Evolutionary conservation across 1,140 invertebrate species (phyloP).

Genomic region (Chrysopa pallens): DNA sequence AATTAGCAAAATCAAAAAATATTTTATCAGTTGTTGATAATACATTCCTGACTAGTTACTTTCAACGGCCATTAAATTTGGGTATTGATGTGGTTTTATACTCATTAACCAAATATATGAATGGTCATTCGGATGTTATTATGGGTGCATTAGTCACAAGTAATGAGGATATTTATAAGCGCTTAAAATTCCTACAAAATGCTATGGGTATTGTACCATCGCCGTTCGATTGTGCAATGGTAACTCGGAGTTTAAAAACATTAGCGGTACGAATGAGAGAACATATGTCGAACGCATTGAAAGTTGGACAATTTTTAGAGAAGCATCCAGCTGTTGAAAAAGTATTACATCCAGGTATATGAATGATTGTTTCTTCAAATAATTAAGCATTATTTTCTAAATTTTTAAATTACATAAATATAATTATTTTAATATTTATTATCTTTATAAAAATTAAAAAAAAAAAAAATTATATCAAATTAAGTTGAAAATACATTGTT

Average conservation of each 20-base stretch:
- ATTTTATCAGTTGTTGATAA: constrained; percentile 89
- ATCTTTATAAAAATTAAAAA: too few species aligned
- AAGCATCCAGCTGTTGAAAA: constrained; percentile 54
- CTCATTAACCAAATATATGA: constrained; percentile 96
- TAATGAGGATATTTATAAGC: constrained; percentile 47
- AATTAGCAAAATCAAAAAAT: constrained; percentile 35
- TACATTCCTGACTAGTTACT: constrained; percentile 92
- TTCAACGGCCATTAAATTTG: constrained; percentile 76
- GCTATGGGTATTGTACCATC: constrained; percentile 85
- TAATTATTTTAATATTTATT: too few species aligned
- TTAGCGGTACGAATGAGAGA: constrained; percentile 78
- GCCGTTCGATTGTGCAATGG: constrained; percentile 89
- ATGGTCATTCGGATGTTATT: constrained; percentile 93
- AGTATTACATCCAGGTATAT: constrained; percentile 67
- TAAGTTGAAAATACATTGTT: too few species aligned
- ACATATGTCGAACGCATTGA: constrained; percentile 62
- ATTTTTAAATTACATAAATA: too few species aligned
- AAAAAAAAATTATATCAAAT: too few species aligned
- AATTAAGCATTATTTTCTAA: too few species aligned
- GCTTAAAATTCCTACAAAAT: constrained; percentile 78
- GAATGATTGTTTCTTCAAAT: constrained; percentile 1
- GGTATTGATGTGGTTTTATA: constrained; percentile 88
- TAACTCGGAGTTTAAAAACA: constrained; percentile 90
- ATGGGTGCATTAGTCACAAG: constrained; percentile 82
- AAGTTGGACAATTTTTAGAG: constrained; percentile 66